Evolutionary conservation across 2,797 vertebrate species (phyloP), one percentile per base, ranked within the genome.

Genomic region (Zalophus californianus): DNA sequence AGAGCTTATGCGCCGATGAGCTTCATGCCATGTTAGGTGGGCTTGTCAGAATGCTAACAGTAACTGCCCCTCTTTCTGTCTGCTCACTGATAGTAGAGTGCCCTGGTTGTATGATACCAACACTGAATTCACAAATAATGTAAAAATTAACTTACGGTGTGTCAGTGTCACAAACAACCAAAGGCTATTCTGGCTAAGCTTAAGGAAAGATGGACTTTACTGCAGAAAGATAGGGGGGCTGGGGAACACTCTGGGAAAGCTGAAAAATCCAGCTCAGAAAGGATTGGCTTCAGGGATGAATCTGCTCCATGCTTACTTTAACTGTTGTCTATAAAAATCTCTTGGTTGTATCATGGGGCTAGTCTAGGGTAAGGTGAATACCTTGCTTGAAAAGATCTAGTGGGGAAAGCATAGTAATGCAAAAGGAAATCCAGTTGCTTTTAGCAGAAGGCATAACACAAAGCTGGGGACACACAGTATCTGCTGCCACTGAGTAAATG

Each of bases 81-180:
- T 48, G 20, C 29, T 52, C 56, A 29, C 68, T 20, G 23, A 12
- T 16, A 12, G 23, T 64, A 5, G 18, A 38, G 0, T 38, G 16
- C 52, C 72, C n/a, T 70, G 23, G 7, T 20, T 54, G 14, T 25
- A 1, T 52, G 35, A 7, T 44, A 38, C 16, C 3, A 3, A 79
- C 52, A 72, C 12, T 9, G 85, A 62, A 27, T 62, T 66, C 60
- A 56, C 21, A 56, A n/a, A 56, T 25, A 50, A 38, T 35, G 56
- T 20, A 72, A 35, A 44, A 32, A 15, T 27, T n/a, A 44, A 48
- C 50, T 54, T 18, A 2, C 0, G 0, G 12, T 44, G 0, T 35
- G 5, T 85, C 23, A 11, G 9, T 23, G 13, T 35, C 4, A 2
- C 11, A 56, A 29, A 88, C 52, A 50, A 21, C 4, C 29, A 68